Percentiles rank a stretch among this genome's conserved stretches.
phyloP scores from a whole-genome alignment of 2,888 invertebrate species.

The Neoitamus cyanurus region DNA sequence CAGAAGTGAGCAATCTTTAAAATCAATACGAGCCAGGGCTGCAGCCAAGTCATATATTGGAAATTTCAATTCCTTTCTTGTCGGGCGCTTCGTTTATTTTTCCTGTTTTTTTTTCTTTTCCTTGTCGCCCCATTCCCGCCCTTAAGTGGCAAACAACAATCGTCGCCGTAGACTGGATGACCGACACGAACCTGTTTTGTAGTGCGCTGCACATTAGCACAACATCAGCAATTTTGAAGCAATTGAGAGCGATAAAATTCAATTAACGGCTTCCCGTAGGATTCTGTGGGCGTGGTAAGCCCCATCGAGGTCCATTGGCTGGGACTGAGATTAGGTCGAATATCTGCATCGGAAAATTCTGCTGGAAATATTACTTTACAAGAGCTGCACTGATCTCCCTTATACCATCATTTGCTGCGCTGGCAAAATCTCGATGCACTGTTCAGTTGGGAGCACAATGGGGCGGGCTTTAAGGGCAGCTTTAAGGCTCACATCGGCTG shows the following conservation, averaged over 20 bases:
- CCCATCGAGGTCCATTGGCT: not conserved
- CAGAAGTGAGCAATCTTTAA: conserved; percentile 25
- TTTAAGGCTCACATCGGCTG: not conserved
- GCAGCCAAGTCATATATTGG: conserved; percentile 31
- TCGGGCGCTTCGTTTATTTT: not conserved
- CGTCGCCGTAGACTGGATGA: not conserved
- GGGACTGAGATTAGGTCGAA: not conserved
- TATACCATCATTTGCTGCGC: not conserved
- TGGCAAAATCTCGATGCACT: not conserved
- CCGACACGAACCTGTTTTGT: conserved; percentile 6
- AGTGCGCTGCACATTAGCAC: not conserved
- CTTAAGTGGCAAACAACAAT: not conserved
- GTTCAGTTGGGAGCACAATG: not conserved
- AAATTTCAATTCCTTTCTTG: conserved; percentile 12
- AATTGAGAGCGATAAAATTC: conserved; percentile 33
- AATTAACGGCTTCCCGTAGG: not conserved
- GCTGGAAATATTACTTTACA: not conserved
- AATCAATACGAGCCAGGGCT: conserved; percentile 12
- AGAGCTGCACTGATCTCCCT: conserved; percentile 7
- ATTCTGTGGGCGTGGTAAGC: not conserved
- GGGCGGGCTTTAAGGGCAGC: not conserved
- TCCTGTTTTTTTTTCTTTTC: not conserved
- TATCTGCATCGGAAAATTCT: not conserved
- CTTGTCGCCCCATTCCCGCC: not conserved
- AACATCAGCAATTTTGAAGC: conserved; percentile 26